phyloP scores from a whole-genome alignment of 2,797 vertebrate species.

The Picus viridis region DNA sequence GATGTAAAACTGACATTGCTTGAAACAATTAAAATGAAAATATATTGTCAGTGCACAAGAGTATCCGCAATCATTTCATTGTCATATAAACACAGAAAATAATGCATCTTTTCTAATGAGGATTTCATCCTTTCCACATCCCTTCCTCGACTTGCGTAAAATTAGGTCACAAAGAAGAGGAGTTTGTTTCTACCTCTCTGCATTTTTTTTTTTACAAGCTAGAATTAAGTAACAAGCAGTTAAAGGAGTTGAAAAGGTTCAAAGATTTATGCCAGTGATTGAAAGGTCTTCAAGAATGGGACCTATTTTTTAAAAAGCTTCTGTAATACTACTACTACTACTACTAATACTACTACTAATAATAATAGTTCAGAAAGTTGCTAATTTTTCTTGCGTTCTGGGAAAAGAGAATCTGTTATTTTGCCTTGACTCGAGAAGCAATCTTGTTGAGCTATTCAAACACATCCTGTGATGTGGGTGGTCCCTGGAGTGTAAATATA shows the following conservation, averaged over 20 bases:
- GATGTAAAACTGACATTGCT: slow-evolving; percentile 47
- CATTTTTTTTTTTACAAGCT: not conserved
- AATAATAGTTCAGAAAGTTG: slow-evolving; percentile 34
- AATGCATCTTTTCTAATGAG: not conserved
- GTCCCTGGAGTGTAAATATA: slow-evolving; percentile 25
- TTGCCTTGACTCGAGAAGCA: slow-evolving; percentile 3
- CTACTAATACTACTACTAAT: not conserved
- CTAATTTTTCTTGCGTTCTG: slow-evolving; percentile 4
- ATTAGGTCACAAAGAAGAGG: not conserved
- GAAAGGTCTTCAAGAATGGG: not conserved
- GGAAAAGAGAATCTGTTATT: slow-evolving; percentile 24
- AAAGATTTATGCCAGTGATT: not conserved
- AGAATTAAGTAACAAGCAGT: not conserved
- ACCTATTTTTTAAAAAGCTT: not conserved
- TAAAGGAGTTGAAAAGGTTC: not conserved
- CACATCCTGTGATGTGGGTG: slow-evolving; percentile 53
- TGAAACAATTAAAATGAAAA: slow-evolving; percentile 65
- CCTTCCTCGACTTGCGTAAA: not conserved
- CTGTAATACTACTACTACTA: slow-evolving; percentile 15
- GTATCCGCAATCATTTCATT: not conserved
- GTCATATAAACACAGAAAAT: slow-evolving; percentile 1
- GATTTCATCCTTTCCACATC: not conserved
- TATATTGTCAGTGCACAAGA: not conserved
- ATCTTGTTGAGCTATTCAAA: slow-evolving; percentile 49
- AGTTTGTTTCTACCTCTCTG: not conserved